These are phyloP conservation scores for Lordiphosa collinella DNA, from an alignment of 1,140 invertebrate species.

Conservation along the genomic window DNA sequence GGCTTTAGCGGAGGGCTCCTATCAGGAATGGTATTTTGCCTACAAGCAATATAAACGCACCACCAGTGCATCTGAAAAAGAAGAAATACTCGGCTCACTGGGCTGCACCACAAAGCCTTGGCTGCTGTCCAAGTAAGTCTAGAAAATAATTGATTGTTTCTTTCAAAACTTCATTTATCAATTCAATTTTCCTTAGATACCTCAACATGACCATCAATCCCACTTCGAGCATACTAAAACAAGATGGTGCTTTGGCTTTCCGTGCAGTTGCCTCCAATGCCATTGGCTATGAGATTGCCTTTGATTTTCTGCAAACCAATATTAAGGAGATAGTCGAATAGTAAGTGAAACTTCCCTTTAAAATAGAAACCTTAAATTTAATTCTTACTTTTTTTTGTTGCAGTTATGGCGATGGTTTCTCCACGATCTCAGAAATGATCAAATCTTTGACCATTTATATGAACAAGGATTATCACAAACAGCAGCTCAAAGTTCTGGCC, in stretches of 20 bases:
- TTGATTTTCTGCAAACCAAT: constrained; percentile 81
- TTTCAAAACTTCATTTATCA: no score
- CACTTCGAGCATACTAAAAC: constrained; percentile 80
- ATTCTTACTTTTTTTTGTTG: background rate
- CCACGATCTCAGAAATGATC: constrained; percentile 81
- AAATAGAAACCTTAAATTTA: background rate
- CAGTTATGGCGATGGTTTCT: constrained; percentile 81
- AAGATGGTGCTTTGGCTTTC: constrained; percentile 81
- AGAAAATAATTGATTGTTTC: no score
- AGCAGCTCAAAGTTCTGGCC: constrained; percentile 64
- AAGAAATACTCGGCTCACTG: constrained; percentile 82
- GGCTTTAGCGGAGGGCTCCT: constrained; percentile 80
- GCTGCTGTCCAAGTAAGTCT: constrained; percentile 80
- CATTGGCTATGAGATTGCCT: constrained; percentile 80
- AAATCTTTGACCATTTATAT: constrained; percentile 80
- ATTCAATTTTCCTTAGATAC: constrained; percentile 78
- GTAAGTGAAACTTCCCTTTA: constrained; percentile 67
- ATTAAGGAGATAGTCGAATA: constrained; percentile 79
- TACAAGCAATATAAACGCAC: constrained; percentile 81
- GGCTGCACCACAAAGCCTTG: constrained; percentile 81
- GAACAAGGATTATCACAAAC: constrained; percentile 80
- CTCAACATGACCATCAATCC: constrained; percentile 80
- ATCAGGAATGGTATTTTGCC: constrained; percentile 82
- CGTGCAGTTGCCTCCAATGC: constrained; percentile 74
- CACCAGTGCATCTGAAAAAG: constrained; percentile 82